Evolutionary conservation across 2,888 invertebrate genomes (phyloP), one percentile per base, ranked within the genome.

Genomic region (Plebejus argus): DNA sequence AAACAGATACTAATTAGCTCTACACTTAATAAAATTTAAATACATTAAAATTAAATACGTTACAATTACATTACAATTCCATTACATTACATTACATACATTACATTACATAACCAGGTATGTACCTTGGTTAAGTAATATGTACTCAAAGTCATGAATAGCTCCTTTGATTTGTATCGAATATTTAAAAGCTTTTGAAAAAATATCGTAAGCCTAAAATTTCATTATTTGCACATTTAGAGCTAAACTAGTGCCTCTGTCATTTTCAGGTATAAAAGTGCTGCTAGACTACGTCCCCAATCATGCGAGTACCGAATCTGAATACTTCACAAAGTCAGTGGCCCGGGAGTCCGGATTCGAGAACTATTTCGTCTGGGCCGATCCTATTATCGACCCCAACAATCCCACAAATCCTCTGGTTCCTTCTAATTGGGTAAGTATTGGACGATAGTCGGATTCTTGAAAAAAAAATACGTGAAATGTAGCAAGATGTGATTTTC

Each of bases 241-340:
- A 53, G 53, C 53, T 5, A 18, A 53, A 15, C 4, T 53, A 18
- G 5, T 18, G 18, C 0, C 53, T 18, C 18, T 53, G 3, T 7
- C 18, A 33, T 8, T 10, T 85, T 15, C 83, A 91, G 91, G 89
- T 1, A 80, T 95, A 1, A 93, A 95, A 85, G 94, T 96, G 0
- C 90, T 96, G 1, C 86, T 96, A 70, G 96, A 96, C 86, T 95
- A 96, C 83, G 96, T 96, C 1, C 96, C 96, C 0, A 95, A 95
- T 82, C 95, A 95, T 80, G 94, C 97, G 0, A 97, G 97, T 80
- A 95, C 96, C 76, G 91, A 97, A 81, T 97, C 98, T 75, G 95
- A 95, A 1, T 99, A 99, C 97, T 99, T 99, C 88, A 86, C 89
- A 35, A 94, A 95, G 77, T 98, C 98, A 0, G 93, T 95, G 2